Conservation (phyloP, 1,140 invertebrate species). For the Neuroterus valhalla region DNA sequence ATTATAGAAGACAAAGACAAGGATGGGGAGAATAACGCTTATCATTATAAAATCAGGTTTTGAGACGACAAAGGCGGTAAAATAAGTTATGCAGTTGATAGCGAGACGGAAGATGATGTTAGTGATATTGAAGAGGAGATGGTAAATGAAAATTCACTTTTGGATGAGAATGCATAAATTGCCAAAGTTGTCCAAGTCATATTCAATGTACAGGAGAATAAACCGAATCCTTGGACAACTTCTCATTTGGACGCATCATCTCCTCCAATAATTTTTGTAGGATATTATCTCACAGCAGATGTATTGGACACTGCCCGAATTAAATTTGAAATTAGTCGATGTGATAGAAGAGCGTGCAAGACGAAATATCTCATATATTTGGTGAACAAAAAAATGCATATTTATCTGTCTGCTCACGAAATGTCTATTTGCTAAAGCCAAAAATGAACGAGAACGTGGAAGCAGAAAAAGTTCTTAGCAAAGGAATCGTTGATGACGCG, state of each 20-base stretch:
- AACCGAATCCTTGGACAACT: neutral
- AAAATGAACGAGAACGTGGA: neutral
- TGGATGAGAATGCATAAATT: no score
- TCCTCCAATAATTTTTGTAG: constrained; percentile 2
- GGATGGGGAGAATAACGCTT: no score
- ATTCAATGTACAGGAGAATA: neutral
- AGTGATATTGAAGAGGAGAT: no score
- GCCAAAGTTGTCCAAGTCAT: no score
- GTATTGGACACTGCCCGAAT: neutral
- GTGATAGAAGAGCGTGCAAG: neutral
- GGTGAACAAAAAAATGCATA: neutral
- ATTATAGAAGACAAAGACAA: no score
- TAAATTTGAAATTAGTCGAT: neutral
- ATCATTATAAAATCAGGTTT: no score
- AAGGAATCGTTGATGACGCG: neutral
- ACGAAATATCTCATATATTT: constrained; percentile 5
- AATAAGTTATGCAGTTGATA: no score
- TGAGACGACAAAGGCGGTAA: no score
- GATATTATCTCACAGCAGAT: neutral
- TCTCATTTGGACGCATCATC: neutral
- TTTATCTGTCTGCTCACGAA: neutral
- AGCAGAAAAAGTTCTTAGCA: neutral
- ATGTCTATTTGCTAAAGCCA: constrained; percentile 1
- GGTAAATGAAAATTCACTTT: no score
- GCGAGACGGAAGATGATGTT: no score